Evolutionary conservation across 2,888 invertebrate genomes (phyloP), one percentile per base, ranked within the genome.

Genomic region (Acronicta leporina): DNA sequence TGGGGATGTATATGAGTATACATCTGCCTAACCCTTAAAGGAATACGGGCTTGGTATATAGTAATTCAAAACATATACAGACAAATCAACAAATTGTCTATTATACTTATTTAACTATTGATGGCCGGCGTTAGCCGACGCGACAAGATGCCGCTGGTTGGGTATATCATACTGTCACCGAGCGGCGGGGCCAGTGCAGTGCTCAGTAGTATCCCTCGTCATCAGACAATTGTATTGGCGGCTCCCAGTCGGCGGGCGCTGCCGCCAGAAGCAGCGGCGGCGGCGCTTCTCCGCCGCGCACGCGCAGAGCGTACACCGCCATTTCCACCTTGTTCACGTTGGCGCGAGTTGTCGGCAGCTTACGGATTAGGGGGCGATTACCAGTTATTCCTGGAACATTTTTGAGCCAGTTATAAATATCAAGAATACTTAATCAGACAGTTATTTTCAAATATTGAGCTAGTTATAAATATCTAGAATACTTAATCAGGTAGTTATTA

Each of bases 301-400:
- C 96, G 73, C 96, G 95, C 16, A 98, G 95, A 10, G 97, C 97
- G 80, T 97, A 98, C 83, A 97, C 97, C 0, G 97, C 97, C 68
- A 96, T 95, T 86, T 98, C 98, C 81, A 98, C 97, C 91, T 98
- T 98, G 1, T 95, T 79, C 43, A 98, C 95, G 84, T 97, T 98
- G 75, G 96, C 96, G 42, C 96, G 95, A 49, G 98, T 95, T 0
- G 96, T 96, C 41, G 94, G 92, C 48, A 97, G 89, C 89, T 98
- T 98, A 33, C 96, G 95, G 13, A 95, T 91, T 42, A 98, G 87
- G 81, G 98, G 86, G 11, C 87, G 87, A 20, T 76, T 80, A 10
- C 87, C 81, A 54, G 79, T 85, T 42, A 92, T 60, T 41, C 91
- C 92, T 92, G 79, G 0, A 73, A 73, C 49, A 27, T 11, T 33